phyloP scores from a whole-genome alignment of 2,113 vertebrate species.

The Micromys minutus region DNA sequence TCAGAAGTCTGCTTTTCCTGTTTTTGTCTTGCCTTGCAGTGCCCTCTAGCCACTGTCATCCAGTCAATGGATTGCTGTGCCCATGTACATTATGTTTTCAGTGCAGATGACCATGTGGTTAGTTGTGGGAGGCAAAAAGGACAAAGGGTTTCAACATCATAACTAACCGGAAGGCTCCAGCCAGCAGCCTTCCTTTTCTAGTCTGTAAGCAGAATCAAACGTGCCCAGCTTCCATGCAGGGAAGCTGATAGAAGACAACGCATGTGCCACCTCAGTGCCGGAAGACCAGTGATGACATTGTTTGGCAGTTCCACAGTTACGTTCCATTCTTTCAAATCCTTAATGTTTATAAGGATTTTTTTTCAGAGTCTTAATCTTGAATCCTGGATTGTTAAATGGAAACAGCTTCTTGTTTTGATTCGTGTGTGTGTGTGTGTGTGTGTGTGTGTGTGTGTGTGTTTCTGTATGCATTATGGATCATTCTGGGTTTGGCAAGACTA shows the following conservation, averaged over 20 bases:
- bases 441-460: neutral
- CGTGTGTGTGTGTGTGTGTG: neutral
- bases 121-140: neutral
- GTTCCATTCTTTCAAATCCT: too few species aligned
- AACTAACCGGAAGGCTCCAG: neutral
- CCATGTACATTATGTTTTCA: neutral
- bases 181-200: neutral
- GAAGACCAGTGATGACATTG: neutral
- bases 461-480: neutral
- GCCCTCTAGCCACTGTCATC: neutral
- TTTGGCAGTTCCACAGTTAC: neutral
- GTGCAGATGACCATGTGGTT: neutral
- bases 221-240: neutral
- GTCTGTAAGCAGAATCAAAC: neutral
- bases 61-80: neutral
- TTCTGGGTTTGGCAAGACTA: neutral
- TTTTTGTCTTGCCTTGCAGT: rapidly evolving
- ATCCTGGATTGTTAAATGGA: neutral
- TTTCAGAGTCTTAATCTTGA: conserved; percentile 18
- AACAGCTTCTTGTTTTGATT: neutral
- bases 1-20: too few species aligned
- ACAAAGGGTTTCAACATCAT: neutral
- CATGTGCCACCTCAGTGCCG: too few species aligned
- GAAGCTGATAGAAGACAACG: neutral
- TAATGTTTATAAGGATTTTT: too few species aligned